A percentile compares a stretch with the other conserved stretches of the same genome.
Conservation (phyloP, 23 tunicate species). For the Styela plicata region DNA sequence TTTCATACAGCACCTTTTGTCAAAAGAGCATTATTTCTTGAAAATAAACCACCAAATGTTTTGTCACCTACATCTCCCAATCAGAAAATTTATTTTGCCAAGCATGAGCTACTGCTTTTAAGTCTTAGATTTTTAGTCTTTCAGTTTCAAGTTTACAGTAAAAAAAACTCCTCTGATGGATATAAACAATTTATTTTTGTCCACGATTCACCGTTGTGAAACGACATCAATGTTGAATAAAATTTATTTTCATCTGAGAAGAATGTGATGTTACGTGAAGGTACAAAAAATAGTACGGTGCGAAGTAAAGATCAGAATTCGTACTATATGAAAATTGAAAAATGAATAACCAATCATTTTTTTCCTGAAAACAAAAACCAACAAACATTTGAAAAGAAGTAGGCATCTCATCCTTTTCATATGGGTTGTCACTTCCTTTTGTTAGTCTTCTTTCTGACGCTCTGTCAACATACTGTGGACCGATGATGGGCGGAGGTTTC, state of each 20-base stretch:
- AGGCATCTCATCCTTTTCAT: slow-evolving; percentile 31
- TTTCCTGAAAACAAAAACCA: background rate
- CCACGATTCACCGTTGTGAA: no score
- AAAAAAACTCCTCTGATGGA: no score
- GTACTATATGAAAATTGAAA: background rate
- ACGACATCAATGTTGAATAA: slow-evolving; percentile 5
- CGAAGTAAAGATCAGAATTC: background rate
- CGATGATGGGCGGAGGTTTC: background rate
- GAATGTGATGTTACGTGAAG: background rate
- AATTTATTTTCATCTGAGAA: background rate
- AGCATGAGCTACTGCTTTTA: no score
- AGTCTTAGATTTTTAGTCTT: no score
- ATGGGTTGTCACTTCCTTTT: slow-evolving; percentile 27
- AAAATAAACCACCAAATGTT: no score
- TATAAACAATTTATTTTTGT: no score
- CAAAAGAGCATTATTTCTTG: no score
- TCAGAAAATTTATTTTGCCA: no score
- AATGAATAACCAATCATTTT: background rate
- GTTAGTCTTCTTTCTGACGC: slow-evolving; percentile 18
- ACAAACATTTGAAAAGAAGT: slow-evolving; percentile 20
- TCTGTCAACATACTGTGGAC: slow-evolving; percentile 22
- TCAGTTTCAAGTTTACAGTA: no score
- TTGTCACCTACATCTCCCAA: no score
- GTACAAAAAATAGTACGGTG: background rate
- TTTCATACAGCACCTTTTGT: no score